Evolutionary conservation across 2,113 vertebrate genomes (phyloP).

Genomic region (Gasterosteus nipponicus): DNA sequence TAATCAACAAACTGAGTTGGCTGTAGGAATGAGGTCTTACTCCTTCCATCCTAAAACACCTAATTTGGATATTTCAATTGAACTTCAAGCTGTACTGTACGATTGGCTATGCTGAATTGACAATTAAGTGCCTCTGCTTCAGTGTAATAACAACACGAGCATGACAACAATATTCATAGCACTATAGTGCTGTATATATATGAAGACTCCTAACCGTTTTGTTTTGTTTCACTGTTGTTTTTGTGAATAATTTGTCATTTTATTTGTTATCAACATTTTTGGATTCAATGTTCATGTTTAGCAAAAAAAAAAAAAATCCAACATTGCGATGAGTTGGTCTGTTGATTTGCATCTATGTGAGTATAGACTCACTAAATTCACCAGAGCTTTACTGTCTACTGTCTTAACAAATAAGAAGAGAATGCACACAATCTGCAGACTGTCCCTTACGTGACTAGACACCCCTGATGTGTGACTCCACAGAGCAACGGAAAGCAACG

Average conservation of each 20-base stretch:
- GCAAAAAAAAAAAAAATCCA: too few species aligned
- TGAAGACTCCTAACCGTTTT: too few species aligned
- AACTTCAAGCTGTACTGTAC: background rate
- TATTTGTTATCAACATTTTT: too few species aligned
- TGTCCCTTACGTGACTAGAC: background rate
- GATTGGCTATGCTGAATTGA: constrained; percentile 13
- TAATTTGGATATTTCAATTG: background rate
- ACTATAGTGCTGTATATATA: too few species aligned
- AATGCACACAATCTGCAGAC: background rate
- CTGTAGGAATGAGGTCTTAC: background rate
- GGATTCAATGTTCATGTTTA: too few species aligned
- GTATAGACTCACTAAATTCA: background rate
- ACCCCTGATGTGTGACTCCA: background rate
- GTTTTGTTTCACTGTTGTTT: too few species aligned
- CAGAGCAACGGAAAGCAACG: background rate
- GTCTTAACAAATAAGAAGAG: background rate
- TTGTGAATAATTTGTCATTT: background rate
- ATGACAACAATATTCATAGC: background rate
- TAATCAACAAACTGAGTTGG: background rate
- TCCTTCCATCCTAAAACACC: background rate
- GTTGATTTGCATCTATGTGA: background rate
- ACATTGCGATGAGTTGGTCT: too few species aligned
- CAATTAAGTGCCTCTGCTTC: constrained; percentile 14
- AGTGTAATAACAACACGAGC: constrained; percentile 9
- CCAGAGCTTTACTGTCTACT: background rate